A percentile compares a stretch with the other conserved stretches of the same genome.
These are phyloP conservation scores for Nerophis lumbriciformis DNA, from an alignment of 2,113 vertebrate species.

Conservation along the genomic window DNA sequence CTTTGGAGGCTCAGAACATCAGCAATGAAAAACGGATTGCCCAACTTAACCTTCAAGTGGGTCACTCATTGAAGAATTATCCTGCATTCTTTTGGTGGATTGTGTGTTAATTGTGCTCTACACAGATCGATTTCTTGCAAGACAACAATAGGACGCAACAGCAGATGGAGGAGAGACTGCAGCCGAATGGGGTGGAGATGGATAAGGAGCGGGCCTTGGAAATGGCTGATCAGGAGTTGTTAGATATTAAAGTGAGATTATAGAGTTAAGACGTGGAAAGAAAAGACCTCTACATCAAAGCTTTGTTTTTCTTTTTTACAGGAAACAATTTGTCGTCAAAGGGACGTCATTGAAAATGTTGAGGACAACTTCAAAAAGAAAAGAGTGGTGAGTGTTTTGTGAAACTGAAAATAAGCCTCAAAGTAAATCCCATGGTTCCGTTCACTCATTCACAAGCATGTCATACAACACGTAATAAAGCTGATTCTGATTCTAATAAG, in stretches of 20 bases:
- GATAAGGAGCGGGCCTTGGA: constrained; percentile 87
- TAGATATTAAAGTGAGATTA: constrained; percentile 80
- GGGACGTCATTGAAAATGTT: constrained; percentile 73
- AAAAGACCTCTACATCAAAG: neutral
- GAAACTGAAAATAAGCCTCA: neutral
- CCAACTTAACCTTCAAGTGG: constrained; percentile 91
- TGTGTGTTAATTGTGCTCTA: neutral
- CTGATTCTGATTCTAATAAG: too few relatives aligned
- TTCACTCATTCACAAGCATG: too few relatives aligned
- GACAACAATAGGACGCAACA: constrained; percentile 84
- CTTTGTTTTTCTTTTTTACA: constrained; percentile 57
- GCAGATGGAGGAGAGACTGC: constrained; percentile 77
- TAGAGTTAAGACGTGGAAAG: neutral
- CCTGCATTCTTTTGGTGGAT: neutral
- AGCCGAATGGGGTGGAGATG: constrained; percentile 84
- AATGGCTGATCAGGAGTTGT: constrained; percentile 87
- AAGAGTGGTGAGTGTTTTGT: constrained; percentile 72
- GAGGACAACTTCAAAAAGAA: constrained; percentile 79
- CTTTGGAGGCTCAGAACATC: constrained; percentile 81
- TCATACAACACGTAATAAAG: too few relatives aligned
- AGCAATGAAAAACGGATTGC: constrained; percentile 89
- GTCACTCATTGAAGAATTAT: neutral
- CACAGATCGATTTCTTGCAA: constrained; percentile 91
- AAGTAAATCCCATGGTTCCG: too few relatives aligned
- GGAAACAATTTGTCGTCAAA: constrained; percentile 19